Conservation (phyloP, 2,113 vertebrate genomes). For the Epinephelus cyanopodus region DNA sequence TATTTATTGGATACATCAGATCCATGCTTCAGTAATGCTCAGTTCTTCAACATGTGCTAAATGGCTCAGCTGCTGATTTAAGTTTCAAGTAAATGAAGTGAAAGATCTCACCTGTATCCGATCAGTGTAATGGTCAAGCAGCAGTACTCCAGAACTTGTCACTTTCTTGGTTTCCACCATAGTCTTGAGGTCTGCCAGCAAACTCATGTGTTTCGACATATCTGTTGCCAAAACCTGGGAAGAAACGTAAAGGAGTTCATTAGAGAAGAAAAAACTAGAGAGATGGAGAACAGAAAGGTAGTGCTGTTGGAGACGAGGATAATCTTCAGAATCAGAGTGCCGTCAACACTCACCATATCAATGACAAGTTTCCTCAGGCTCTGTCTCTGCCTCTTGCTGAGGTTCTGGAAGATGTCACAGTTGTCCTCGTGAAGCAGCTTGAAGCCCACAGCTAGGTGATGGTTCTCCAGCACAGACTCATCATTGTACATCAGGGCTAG, state of each 20-base stretch:
- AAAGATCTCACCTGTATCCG: constrained; percentile 89
- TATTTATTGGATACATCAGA: not conserved
- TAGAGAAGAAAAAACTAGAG: not conserved
- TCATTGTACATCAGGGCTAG: constrained; percentile 97
- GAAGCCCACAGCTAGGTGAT: constrained; percentile 95
- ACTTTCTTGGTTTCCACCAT: constrained; percentile 99
- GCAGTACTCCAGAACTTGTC: constrained; percentile 93
- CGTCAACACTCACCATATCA: constrained; percentile 88
- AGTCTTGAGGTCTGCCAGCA: constrained; percentile 94
- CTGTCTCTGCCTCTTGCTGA: constrained; percentile 92
- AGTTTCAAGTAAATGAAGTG: not conserved
- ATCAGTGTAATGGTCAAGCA: constrained; percentile 94
- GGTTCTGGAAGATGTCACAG: constrained; percentile 97
- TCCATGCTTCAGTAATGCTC: not conserved
- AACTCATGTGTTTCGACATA: constrained; percentile 98
- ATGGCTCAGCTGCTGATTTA: not conserved
- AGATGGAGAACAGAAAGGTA: not conserved
- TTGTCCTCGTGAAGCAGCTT: constrained; percentile 95
- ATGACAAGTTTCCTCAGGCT: constrained; percentile 95
- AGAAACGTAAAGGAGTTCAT: not conserved
- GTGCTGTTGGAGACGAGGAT: not conserved
- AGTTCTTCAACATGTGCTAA: not conserved
- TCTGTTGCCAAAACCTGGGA: constrained; percentile 93
- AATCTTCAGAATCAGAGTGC: not conserved
- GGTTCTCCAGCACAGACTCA: constrained; percentile 95